Evolutionary conservation across 2,113 vertebrate genomes (phyloP).

Genomic region (Microtus montanus): DNA sequence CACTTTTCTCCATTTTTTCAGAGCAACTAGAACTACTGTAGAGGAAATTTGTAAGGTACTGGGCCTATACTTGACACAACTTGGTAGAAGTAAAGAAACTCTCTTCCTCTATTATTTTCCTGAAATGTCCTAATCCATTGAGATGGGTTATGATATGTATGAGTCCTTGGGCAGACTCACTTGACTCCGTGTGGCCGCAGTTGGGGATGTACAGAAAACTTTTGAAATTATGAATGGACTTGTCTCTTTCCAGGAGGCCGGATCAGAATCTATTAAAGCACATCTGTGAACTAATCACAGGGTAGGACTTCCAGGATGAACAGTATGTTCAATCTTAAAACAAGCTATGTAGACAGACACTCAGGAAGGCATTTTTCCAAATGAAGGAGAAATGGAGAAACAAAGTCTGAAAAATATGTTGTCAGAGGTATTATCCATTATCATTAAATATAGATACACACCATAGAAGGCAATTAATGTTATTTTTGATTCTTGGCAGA

Average conservation of each 20-base stretch:
- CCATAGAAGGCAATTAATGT: constrained; percentile 70
- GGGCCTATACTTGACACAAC: not conserved
- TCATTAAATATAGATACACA: constrained; percentile 80
- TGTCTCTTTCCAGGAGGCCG: not conserved
- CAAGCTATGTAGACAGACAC: constrained; percentile 35
- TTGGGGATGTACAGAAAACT: not conserved
- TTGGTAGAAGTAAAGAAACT: not conserved
- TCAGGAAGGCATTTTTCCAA: constrained; percentile 67
- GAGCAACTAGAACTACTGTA: not conserved
- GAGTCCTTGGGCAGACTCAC: not conserved
- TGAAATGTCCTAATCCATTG: not conserved
- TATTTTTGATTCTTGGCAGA: constrained; percentile 79
- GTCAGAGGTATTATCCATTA: constrained; percentile 73
- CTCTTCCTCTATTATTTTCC: not conserved
- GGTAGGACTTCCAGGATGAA: not conserved
- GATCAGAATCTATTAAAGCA: not conserved
- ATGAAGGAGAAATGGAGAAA: constrained; percentile 66
- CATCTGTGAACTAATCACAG: not conserved
- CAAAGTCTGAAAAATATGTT: constrained; percentile 65
- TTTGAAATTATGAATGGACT: not conserved
- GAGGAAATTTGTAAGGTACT: not conserved
- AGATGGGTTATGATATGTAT: not conserved
- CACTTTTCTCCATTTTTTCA: not conserved
- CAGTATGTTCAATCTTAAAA: constrained; percentile 50
- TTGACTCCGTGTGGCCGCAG: not conserved